phyloP scores from a whole-genome alignment of 2,888 invertebrate genomes.

The Pedicia rivosa region DNA sequence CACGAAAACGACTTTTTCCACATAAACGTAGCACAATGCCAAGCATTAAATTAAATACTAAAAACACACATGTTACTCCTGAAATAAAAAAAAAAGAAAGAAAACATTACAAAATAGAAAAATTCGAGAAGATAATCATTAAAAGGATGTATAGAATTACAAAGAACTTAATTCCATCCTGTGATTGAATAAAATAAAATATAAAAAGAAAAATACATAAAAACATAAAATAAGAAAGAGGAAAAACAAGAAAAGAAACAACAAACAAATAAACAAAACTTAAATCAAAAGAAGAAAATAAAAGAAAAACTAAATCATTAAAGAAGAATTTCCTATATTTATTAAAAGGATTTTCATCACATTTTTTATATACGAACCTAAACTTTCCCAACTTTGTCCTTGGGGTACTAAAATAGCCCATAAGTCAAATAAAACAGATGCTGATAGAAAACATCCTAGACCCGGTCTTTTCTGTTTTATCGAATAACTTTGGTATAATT shows the following conservation, averaged over 20 bases:
- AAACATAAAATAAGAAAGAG: no score
- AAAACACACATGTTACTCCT: conserved; percentile 26
- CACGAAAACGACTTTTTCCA: conserved; percentile 30
- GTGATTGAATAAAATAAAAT: no score
- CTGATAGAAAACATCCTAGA: conserved; percentile 48
- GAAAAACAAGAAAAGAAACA: no score
- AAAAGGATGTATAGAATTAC: no score
- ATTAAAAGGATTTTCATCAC: no score
- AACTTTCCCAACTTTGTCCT: conserved; percentile 28
- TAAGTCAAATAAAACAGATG: conserved; percentile 47
- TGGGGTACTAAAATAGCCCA: conserved; percentile 41
- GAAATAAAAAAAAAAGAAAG: conserved; percentile 10
- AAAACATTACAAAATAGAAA: not conserved
- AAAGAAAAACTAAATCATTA: no score
- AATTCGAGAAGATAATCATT: no score
- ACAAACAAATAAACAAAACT: no score
- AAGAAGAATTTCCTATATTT: no score
- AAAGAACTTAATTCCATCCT: no score
- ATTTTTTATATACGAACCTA: conserved; percentile 27
- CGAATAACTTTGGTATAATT: conserved; percentile 54
- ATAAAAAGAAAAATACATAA: no score
- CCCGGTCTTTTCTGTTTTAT: conserved; percentile 55
- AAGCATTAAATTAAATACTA: conserved; percentile 26
- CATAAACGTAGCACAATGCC: conserved; percentile 16
- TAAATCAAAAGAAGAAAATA: no score